A percentile compares a stretch with the other conserved stretches of the same genome.
Evolutionary conservation across 2,888 invertebrate genomes (phyloP).

Genomic region (Empis stercorea): DNA sequence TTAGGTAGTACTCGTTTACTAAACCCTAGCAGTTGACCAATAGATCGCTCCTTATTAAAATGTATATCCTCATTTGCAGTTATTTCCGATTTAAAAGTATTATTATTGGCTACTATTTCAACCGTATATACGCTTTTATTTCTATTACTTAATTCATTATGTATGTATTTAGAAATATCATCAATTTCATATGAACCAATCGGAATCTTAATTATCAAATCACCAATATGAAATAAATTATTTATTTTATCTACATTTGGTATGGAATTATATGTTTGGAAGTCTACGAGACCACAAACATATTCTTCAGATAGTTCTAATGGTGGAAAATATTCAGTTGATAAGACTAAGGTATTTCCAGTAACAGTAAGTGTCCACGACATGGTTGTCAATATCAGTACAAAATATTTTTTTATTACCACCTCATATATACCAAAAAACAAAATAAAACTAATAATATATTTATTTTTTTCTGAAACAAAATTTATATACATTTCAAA

Average conservation of each 20-base stretch:
- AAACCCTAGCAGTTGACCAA: conserved; percentile 7
- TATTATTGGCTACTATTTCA: too few species aligned
- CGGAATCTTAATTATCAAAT: too few species aligned
- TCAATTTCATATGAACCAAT: too few species aligned
- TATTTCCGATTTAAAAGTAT: too few species aligned
- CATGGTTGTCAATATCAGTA: conserved; percentile 6
- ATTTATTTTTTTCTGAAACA: too few species aligned
- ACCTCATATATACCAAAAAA: neutral
- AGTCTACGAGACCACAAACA: conserved; percentile 21
- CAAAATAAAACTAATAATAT: too few species aligned
- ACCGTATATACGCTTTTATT: too few species aligned
- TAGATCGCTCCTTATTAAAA: too few species aligned
- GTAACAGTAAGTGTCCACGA: conserved; percentile 18
- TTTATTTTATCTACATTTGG: conserved; percentile 24
- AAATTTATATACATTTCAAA: neutral
- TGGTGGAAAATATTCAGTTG: too few species aligned
- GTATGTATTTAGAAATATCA: too few species aligned
- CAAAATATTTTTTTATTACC: neutral
- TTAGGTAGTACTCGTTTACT: conserved; percentile 3
- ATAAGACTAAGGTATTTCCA: conserved; percentile 15
- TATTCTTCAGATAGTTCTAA: conserved; percentile 13
- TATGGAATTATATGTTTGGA: conserved; percentile 16
- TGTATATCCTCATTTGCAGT: too few species aligned
- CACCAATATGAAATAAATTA: conserved; percentile 20
- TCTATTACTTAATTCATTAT: too few species aligned